Conservation (phyloP, 2,113 vertebrate genomes). For the Malaclemys terrapin region DNA sequence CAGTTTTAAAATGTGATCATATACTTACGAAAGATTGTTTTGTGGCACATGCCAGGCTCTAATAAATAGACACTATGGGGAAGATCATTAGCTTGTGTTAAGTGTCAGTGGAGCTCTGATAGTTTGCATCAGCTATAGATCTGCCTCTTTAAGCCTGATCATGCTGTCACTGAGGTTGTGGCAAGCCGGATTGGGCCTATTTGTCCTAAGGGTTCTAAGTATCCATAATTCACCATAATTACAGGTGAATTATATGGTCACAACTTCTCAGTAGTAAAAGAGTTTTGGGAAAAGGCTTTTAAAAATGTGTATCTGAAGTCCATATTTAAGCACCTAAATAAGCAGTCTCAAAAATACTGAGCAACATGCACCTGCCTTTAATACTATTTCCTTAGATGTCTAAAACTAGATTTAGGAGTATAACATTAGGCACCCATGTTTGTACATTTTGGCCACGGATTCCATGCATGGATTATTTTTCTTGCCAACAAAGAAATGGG, state of each 20-base stretch:
- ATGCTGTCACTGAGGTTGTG: neutral
- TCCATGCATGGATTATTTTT: conserved; percentile 59
- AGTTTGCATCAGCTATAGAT: neutral
- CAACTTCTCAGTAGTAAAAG: neutral
- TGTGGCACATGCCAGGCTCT: neutral
- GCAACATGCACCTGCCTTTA: neutral
- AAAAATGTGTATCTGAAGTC: neutral
- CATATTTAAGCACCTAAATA: conserved; percentile 24
- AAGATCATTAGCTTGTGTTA: neutral
- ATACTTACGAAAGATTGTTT: neutral
- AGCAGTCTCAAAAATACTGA: conserved; percentile 33
- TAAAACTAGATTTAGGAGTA: conserved; percentile 20
- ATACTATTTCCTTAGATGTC: conserved; percentile 24
- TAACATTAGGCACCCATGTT: conserved; percentile 16
- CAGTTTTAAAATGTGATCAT: neutral
- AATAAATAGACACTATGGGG: neutral
- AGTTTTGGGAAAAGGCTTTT: neutral
- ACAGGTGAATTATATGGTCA: neutral
- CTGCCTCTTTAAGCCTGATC: neutral
- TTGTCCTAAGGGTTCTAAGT: neutral
- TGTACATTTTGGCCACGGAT: conserved; percentile 35
- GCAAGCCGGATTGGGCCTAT: neutral
- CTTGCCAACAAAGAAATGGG: conserved; percentile 27
- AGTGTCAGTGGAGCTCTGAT: neutral
- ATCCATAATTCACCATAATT: neutral